phyloP scores from a whole-genome alignment of 2,797 vertebrate genomes.

The Melanotaenia nigrans region DNA sequence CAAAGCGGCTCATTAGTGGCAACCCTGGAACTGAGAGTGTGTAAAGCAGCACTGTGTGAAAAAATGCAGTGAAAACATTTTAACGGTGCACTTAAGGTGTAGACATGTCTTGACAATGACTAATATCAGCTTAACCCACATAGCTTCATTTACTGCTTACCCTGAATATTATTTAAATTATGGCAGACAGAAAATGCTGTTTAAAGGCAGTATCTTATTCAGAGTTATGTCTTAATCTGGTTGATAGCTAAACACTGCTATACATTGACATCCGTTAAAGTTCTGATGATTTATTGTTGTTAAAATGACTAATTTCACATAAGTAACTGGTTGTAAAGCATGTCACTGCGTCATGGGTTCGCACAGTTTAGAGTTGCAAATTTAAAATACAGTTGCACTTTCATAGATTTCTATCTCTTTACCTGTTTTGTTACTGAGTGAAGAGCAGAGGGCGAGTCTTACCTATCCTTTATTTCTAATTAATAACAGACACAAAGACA shows the following conservation, averaged over 20 bases:
- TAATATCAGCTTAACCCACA: background rate
- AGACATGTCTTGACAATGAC: background rate
- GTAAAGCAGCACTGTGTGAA: no score
- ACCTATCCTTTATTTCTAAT: no score
- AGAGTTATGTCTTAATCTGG: background rate
- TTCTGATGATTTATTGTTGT: background rate
- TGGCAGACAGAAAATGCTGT: no score
- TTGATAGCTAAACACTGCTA: background rate
- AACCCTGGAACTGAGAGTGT: no score
- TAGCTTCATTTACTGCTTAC: background rate
- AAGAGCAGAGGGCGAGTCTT: background rate
- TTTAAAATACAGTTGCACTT: no score
- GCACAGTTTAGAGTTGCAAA: no score
- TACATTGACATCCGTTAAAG: background rate
- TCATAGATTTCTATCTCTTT: background rate
- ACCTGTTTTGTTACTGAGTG: background rate
- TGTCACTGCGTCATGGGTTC: background rate
- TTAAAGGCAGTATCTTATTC: background rate
- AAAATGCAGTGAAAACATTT: background rate
- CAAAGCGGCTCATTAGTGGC: no score
- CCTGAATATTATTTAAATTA: no score
- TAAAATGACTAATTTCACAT: background rate
- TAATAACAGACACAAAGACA: no score
- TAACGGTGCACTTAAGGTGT: background rate
- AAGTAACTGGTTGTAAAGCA: background rate